Evolutionary conservation across 2,113 vertebrate species (phyloP).

Genomic region (Xiphophorus maculatus): DNA sequence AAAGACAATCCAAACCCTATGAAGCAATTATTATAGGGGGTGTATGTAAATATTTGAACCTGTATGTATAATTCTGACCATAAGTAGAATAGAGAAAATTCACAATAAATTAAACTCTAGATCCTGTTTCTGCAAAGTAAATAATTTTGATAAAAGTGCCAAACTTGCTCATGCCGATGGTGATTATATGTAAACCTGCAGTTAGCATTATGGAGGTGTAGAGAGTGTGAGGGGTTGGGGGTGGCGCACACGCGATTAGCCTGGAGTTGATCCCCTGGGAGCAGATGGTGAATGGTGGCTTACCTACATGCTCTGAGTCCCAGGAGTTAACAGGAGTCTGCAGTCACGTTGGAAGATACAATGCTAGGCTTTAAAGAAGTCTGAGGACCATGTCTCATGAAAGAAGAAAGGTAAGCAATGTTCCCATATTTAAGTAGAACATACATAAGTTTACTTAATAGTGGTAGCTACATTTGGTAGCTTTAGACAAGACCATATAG

Average conservation of each 20-base stretch:
- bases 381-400: slow-evolving; percentile 7
- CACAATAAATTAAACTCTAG: no score
- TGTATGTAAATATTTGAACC: no score
- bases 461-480: no score
- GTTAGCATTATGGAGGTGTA: slow-evolving; percentile 1
- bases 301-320: slow-evolving; percentile 53
- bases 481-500: not conserved
- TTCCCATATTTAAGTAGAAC: not conserved
- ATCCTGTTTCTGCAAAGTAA: no score
- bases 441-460: not conserved
- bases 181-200: not conserved
- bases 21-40: no score
- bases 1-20: no score
- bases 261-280: slow-evolving; percentile 67
- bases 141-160: no score
- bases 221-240: slow-evolving; percentile 37
- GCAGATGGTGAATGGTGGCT: slow-evolving; percentile 75
- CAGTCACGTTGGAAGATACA: slow-evolving; percentile 25
- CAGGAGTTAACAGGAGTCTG: slow-evolving; percentile 31
- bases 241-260: slow-evolving; percentile 67
- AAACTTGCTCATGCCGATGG: not conserved
- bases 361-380: slow-evolving; percentile 9
- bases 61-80: no score
- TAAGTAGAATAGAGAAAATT: no score
- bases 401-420: slow-evolving; percentile 50